Conservation (phyloP, 1,140 invertebrate species). For the Meteorus sp. region DNA sequence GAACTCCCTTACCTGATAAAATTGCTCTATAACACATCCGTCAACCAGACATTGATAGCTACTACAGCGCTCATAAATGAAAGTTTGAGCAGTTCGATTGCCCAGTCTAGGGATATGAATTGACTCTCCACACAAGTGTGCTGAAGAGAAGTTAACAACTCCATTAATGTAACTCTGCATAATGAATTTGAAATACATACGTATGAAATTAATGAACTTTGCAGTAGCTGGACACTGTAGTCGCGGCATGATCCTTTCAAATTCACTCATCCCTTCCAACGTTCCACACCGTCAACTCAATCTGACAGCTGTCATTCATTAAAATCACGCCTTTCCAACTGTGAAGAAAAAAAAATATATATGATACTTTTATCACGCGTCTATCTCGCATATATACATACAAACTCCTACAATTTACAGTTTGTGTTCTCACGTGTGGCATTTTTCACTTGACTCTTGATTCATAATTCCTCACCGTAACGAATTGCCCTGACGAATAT, state of each 20-base stretch:
- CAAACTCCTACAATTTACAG: slow-evolving; percentile 18
- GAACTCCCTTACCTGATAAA: too few species aligned
- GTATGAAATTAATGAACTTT: background rate
- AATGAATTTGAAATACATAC: too few species aligned
- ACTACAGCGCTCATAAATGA: background rate
- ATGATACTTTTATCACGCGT: slow-evolving; percentile 32
- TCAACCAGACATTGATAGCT: slow-evolving; percentile 25
- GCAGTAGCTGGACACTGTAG: slow-evolving; percentile 26
- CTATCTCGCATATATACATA: too few species aligned
- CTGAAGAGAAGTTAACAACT: too few species aligned
- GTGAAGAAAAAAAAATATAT: slow-evolving; percentile 36
- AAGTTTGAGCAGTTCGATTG: background rate
- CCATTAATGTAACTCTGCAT: too few species aligned
- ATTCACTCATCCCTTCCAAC: slow-evolving; percentile 27
- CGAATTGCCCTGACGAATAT: background rate
- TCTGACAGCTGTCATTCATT: slow-evolving; percentile 55
- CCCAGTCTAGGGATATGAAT: background rate
- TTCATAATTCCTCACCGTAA: background rate
- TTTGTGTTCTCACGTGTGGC: background rate
- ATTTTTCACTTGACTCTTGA: slow-evolving; percentile 1
- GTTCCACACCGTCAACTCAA: slow-evolving; percentile 50
- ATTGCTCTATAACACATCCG: slow-evolving; percentile 20
- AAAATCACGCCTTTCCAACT: slow-evolving; percentile 40
- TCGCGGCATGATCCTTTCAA: slow-evolving; percentile 25
- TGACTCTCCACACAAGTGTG: too few species aligned